Base-by-base conservation (phyloP, 2,113 vertebrate species). In the Chloroceryle aenea region DNA sequence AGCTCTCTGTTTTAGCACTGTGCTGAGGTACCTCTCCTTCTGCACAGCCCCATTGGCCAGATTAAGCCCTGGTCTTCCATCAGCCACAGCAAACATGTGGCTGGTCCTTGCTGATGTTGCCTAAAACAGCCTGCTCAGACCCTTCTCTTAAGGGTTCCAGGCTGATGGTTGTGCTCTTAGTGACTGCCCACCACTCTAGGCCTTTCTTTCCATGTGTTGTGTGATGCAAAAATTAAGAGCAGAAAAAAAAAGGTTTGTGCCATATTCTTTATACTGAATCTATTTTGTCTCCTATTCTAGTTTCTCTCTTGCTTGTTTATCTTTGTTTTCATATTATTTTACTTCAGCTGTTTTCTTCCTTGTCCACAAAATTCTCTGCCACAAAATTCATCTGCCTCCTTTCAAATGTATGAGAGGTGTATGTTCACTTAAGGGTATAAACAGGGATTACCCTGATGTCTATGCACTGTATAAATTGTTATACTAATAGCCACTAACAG, bases 1-100 rank as follows among this genome's bases (percentile, higher is more conserved):
- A 55, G 34, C 2, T 7, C 29, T 14, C 19, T 4, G 1, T 9
- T 32, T n/a, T 2, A 32, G 36, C 32, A 32, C 6, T 4, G 1
- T 6, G 12, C 20, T 43, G 36, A 67, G 26, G 21, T 3, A 2
- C 22, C 20, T 47, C 17, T 55, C 47, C 43, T 40, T n/a, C 59
- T 45, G 36, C 61, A 7, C 3, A 50, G 48, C 26, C 45, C 10
- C 0, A 0, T 20, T 17, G n/a, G 43, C 30, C 87, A 29, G 67
- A 34, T 25, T 63, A 0, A 80, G 55, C 52, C 23, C 59, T 42
- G n/a, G 12, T 6, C 6, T 17, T 16, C 20, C 32, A 22, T 7
- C 29, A 50, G 9, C 6, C 42, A 15, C 62, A 55, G 43, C 2
- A 6, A 56, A 25, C 17, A 47, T 9, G 2, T 2, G 19, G n/a